These are phyloP conservation scores for Mugil cephalus DNA, from an alignment of 2,113 vertebrate species.

Conservation along the genomic window DNA sequence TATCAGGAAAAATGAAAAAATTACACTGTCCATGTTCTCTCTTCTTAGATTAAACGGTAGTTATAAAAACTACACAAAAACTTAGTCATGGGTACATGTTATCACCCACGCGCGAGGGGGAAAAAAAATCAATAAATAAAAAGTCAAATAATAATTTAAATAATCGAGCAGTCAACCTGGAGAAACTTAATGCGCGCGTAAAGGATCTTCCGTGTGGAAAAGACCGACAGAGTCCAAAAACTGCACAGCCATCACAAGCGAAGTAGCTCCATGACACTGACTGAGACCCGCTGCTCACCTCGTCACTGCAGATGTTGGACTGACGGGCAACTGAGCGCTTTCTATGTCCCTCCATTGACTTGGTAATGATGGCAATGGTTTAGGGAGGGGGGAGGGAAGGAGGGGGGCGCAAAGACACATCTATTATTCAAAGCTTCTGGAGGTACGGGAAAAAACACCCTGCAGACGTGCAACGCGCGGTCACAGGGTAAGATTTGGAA, in stretches of 20 bases:
- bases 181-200: conserved; percentile 16
- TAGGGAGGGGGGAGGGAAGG: background rate
- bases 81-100: conserved; percentile 30
- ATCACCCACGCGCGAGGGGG: background rate
- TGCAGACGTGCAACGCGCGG: conserved; percentile 15
- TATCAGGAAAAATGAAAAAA: conserved; percentile 64
- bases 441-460: conserved; percentile 6
- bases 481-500: background rate
- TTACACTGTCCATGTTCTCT: conserved; percentile 68
- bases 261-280: conserved; percentile 11
- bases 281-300: conserved; percentile 35
- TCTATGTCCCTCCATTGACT: conserved; percentile 63
- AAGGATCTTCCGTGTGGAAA: conserved; percentile 26
- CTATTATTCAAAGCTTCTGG: conserved; percentile 41
- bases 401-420: conserved; percentile 21
- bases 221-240: conserved; percentile 12
- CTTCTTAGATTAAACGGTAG: conserved; percentile 6
- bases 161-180: background rate
- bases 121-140: background rate
- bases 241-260: conserved; percentile 25
- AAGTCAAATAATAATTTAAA: background rate
- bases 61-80: conserved; percentile 5
- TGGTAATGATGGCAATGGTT: conserved; percentile 58
- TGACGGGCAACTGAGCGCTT: conserved; percentile 28
- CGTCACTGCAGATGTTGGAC: conserved; percentile 63